Evolutionary conservation across 2,888 invertebrate species (phyloP), one percentile per base, ranked within the genome.

Genomic region (Cistogaster globosa): DNA sequence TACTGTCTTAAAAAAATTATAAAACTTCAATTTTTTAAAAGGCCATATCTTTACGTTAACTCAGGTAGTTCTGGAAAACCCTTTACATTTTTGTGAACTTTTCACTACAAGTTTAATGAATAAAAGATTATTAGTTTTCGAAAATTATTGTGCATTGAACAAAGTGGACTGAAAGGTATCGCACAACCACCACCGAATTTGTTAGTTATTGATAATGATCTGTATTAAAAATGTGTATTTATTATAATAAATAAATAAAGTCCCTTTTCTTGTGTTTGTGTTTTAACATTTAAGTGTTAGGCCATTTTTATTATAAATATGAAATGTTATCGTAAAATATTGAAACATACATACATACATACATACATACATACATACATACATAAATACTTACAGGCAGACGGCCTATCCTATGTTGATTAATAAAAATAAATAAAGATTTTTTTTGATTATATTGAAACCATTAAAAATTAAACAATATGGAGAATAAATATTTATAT

Each of bases 251-350:
- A n/a, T 62, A 57, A 69, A 8, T 18, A 9, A 63, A 16, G 16
- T 48, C 45, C 45, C 14, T 65, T 38, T 58, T 48, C 12, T 60
- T 53, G 45, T 60, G 16, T 48, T 81, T 82, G 48, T 65, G 42
- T 79, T 67, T 58, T 71, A 78, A 55, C 57, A 58, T 80, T 74
- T 74, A 83, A 72, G 84, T 86, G 84, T 80, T 86, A 86, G 79
- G 86, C 87, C 87, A 88, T 88, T 87, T 87, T 87, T 86, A 80
- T 87, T 85, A 76, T 63, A 83, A 77, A 82, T 83, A 84, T 81
- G 74, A 74, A 80, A 57, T 69, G 63, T 71, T 77, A 83, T 83
- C 76, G 51, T 26, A 57, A 81, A 68, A 36, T 62, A 78, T 55
- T 63, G 55, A 26, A 18, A 51, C 32, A 53, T 6, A 48, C 45